A percentile compares a stretch with the other conserved stretches of the same genome.
These are phyloP conservation scores for Zeugodacus cucurbitae DNA, from an alignment of 1,140 invertebrate species.

Conservation along the genomic window DNA sequence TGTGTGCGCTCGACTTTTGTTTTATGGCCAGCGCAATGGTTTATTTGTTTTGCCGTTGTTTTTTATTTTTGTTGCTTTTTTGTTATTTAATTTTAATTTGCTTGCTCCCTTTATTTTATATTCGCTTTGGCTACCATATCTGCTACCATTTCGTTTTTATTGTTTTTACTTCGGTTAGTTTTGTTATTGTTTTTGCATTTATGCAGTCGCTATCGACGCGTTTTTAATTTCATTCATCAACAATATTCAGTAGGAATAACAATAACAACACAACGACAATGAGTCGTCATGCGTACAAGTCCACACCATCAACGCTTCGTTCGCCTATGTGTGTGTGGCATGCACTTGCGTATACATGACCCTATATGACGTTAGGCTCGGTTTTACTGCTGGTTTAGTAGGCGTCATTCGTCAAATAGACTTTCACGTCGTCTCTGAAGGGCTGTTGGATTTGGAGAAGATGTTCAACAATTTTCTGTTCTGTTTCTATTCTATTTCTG, in stretches of 20 bases:
- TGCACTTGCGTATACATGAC: no score
- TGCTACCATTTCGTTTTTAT: not conserved
- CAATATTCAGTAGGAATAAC: not conserved
- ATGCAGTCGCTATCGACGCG: not conserved
- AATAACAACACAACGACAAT: not conserved
- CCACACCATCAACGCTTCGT: no score
- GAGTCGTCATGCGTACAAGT: not conserved
- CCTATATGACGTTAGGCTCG: no score
- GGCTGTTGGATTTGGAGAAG: no score
- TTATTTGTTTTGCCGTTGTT: conserved; percentile 8
- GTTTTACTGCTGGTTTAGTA: no score
- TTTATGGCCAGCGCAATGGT: not conserved
- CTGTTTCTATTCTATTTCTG: no score
- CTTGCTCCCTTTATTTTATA: not conserved
- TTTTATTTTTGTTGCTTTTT: not conserved
- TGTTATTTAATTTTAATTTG: conserved; percentile 4
- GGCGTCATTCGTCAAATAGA: no score
- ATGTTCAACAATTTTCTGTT: no score
- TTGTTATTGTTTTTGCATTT: not conserved
- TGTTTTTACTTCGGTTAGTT: not conserved
- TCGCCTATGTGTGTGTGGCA: no score
- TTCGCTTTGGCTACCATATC: not conserved
- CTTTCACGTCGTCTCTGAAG: no score
- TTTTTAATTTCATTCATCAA: conserved; percentile 36
- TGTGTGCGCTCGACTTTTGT: not conserved